A percentile compares a stretch with the other conserved stretches of the same genome.
phyloP scores from a whole-genome alignment of 37 sponge, comb jelly and placozoan genomes.

The Eunapius fragilis region DNA sequence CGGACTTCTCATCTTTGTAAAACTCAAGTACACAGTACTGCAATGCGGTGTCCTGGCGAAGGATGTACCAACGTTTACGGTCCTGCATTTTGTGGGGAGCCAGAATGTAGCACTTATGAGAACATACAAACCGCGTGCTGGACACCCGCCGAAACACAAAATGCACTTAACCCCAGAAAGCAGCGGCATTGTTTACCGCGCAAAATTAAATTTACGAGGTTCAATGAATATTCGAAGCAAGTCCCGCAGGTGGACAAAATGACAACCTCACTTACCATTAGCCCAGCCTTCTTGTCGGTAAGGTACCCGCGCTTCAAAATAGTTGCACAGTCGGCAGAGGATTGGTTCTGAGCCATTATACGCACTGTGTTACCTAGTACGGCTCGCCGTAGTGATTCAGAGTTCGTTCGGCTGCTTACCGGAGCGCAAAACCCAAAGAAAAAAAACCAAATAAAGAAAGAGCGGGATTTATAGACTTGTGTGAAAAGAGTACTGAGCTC shows the following conservation, averaged over 20 bases:
- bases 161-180: background rate
- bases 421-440: background rate
- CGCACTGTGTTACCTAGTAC: background rate
- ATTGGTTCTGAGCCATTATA: background rate
- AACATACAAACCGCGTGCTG: no score
- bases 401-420: background rate
- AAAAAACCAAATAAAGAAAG: background rate
- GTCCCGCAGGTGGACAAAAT: background rate
- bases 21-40: constrained; percentile 60
- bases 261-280: constrained; percentile 21
- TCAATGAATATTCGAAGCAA: background rate
- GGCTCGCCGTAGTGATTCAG: background rate
- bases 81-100: constrained; percentile 36
- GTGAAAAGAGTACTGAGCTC: background rate
- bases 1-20: constrained; percentile 84
- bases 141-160: background rate
- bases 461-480: background rate
- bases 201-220: background rate
- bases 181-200: background rate
- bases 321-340: constrained; percentile 24
- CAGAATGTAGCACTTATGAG: background rate
- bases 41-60: constrained; percentile 40
- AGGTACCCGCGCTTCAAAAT: constrained; percentile 76
- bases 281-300: constrained; percentile 57
- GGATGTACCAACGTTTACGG: constrained; percentile 73